Base-by-base conservation (phyloP, 2,888 invertebrate genomes). In the Drosophila colorata region DNA sequence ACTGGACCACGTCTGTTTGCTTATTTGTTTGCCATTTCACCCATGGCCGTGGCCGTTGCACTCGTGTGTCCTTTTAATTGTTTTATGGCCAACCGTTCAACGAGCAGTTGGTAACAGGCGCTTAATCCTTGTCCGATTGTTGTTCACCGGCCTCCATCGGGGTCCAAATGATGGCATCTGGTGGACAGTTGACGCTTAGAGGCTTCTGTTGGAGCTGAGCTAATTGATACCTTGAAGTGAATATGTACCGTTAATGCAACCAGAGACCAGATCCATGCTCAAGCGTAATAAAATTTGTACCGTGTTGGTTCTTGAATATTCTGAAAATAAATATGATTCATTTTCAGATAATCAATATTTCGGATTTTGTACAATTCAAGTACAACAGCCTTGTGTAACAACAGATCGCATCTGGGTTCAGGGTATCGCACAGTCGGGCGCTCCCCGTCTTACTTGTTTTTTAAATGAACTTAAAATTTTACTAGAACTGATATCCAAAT, bases 61-160 rank as follows among this genome's bases (percentile, higher is more conserved):
- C 16, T 31, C 65, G 47, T 51, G 38, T 41, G 47, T 47, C 68
- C 59, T 43, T 69, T 72, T 58, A 76, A 76, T 76, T 76, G 76
- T 59, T 66, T 53, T 37, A 61, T 35, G 37, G 46, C 28, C 43
- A 40, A 40, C 40, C 20, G 37, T 40, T 16, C 35, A 35, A 9
- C 44, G 16, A 48, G 16, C 18, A 40, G 14, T 46, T 43, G 53
- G 31, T 20, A 55, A 47, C 33, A 47, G 33, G 20, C 33, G 16
- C 41, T 23, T 18, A 47, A 65, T 57, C 60, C 60, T 48, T 28
- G 18, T 25, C 51, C 55, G 69, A 47, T 64, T 31, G 51, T 31
- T 23, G 33, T 20, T 40, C 46, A 44, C 40, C 41, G 52, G 4
- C 23, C 49, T 14, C 38, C 41, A 53, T 48, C 51, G 66, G 11